Conservation (phyloP, 1,140 invertebrate genomes). For the Rhagoletis zephyria region DNA sequence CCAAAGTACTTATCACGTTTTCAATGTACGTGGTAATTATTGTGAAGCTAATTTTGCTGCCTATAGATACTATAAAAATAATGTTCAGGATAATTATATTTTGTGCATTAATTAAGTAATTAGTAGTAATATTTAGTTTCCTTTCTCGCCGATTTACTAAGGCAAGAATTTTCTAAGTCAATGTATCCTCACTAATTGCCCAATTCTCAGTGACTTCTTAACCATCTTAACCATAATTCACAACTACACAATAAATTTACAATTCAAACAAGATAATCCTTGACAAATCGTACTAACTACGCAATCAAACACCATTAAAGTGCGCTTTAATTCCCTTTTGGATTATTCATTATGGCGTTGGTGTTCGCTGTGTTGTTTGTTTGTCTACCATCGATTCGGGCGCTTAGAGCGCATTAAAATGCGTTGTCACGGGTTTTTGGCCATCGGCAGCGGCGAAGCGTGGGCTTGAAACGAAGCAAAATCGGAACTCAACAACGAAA, state of each 20-base stretch:
- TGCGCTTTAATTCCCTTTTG: neutral
- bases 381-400: neutral
- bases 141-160: no score
- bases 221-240: neutral
- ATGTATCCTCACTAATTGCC: no score
- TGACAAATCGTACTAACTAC: neutral
- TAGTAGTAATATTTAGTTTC: no score
- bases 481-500: neutral
- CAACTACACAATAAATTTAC: neutral
- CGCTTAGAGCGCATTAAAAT: neutral
- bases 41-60: no score
- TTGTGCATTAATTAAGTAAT: no score
- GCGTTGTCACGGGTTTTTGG: conserved; percentile 14
- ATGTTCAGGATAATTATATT: no score
- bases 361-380: neutral
- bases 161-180: no score
- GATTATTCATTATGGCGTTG: neutral
- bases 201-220: no score
- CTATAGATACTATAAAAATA: no score
- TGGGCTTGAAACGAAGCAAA: neutral
- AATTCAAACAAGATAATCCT: neutral
- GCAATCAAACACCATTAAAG: neutral
- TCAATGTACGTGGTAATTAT: no score
- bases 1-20: no score
- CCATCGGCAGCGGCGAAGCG: neutral